A percentile compares a stretch with the other conserved stretches of the same genome.
phyloP scores from a whole-genome alignment of 2,113 vertebrate genomes.

The Spea bombifrons region DNA sequence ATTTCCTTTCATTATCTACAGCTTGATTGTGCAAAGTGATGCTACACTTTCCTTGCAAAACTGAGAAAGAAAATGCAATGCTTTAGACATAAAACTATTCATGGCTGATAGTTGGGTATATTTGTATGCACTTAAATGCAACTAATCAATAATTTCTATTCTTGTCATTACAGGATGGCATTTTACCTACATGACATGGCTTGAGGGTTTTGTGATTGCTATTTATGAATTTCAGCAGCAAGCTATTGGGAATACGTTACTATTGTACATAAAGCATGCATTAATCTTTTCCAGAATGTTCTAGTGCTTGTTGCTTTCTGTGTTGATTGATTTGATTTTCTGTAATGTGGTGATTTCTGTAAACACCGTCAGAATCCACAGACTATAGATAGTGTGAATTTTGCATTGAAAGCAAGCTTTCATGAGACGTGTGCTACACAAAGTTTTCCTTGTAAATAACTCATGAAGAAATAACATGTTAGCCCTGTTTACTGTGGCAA shows the following conservation, averaged over 20 bases:
- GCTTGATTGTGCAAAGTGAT: slow-evolving; percentile 1
- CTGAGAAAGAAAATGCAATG: background rate
- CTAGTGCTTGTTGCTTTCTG: background rate
- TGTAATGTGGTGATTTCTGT: background rate
- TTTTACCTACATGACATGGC: slow-evolving; percentile 20
- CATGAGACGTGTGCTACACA: too few species aligned
- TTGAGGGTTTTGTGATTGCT: slow-evolving; percentile 20
- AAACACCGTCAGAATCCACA: too few species aligned
- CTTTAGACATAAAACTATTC: slow-evolving; percentile 2
- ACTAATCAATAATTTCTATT: slow-evolving; percentile 22
- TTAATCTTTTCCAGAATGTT: background rate
- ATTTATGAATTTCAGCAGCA: slow-evolving; percentile 22
- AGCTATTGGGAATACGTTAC: background rate
- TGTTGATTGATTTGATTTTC: background rate
- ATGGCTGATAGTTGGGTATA: slow-evolving; percentile 16
- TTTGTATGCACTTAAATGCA: slow-evolving; percentile 24
- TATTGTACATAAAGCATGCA: background rate
- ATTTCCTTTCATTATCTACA: background rate
- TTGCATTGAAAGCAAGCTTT: too few species aligned
- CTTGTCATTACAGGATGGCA: slow-evolving; percentile 1
- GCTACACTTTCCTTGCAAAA: slow-evolving; percentile 3
- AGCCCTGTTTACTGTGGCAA: too few species aligned
- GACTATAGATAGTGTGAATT: too few species aligned
- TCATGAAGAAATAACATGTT: too few species aligned
- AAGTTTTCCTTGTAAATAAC: too few species aligned